These are phyloP conservation scores for Megaceryle alcyon DNA, from an alignment of 2,797 vertebrate species.

Conservation along the genomic window DNA sequence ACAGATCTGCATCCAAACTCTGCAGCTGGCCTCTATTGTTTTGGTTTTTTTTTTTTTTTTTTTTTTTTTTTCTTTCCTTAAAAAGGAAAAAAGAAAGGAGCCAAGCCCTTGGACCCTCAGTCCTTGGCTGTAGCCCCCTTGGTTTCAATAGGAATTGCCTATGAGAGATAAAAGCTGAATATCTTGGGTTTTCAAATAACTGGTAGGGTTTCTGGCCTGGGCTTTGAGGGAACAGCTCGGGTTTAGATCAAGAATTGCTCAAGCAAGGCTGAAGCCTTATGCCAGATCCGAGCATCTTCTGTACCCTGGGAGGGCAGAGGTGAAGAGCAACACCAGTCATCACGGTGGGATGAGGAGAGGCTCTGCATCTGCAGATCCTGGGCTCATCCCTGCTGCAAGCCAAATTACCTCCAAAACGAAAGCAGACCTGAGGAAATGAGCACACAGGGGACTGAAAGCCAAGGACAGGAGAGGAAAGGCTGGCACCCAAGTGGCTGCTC, in stretches of 20 bases:
- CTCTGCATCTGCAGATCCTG: neutral
- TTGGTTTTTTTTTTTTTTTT: too few relatives aligned
- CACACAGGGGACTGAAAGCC: neutral
- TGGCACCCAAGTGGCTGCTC: neutral
- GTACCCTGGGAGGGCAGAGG: neutral
- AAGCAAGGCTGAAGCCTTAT: neutral
- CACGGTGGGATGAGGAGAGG: rapidly evolving
- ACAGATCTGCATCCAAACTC: constrained; percentile 15
- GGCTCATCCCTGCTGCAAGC: neutral
- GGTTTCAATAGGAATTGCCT: neutral
- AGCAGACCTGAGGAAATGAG: neutral
- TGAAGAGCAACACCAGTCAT: neutral
- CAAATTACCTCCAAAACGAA: neutral
- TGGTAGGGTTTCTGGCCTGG: neutral
- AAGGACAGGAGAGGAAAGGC: neutral
- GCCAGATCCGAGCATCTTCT: neutral
- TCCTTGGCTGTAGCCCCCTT: neutral
- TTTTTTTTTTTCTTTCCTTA: neutral
- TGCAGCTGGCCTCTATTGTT: constrained; percentile 1
- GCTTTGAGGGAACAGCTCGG: neutral
- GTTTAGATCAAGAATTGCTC: neutral
- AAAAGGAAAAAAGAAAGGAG: neutral
- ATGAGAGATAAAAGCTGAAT: neutral
- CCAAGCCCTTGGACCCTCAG: neutral
- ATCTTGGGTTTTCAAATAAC: neutral